Conservation (phyloP, 2,113 vertebrate genomes). For the Pitta sordida region DNA sequence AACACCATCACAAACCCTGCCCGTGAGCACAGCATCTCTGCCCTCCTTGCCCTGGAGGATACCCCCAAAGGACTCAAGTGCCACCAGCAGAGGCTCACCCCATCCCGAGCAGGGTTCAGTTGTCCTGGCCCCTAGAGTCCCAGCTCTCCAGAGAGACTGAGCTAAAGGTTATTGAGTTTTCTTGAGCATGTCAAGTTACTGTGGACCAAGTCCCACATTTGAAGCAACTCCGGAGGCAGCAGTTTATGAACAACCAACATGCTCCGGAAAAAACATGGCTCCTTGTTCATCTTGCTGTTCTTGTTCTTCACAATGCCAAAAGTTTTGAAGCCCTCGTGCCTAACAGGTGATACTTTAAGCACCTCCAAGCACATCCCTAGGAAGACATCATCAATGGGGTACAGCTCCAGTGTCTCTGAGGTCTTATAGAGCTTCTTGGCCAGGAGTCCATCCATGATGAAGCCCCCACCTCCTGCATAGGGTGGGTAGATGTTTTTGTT, state of each 20-base stretch:
- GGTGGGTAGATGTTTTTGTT: slow-evolving; percentile 86
- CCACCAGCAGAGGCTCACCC: background rate
- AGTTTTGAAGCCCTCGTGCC: slow-evolving; percentile 92
- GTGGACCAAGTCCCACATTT: slow-evolving; percentile 93
- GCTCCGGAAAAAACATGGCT: slow-evolving; percentile 90
- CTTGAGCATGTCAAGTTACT: slow-evolving; percentile 86
- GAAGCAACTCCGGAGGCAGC: slow-evolving; percentile 82
- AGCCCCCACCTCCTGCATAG: slow-evolving; percentile 92
- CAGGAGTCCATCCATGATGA: slow-evolving; percentile 85
- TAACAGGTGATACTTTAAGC: slow-evolving; percentile 80
- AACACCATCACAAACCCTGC: background rate
- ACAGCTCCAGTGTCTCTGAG: slow-evolving; percentile 85
- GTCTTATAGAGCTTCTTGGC: slow-evolving; percentile 79
- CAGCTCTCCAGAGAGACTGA: background rate
- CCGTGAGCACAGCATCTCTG: rapidly evolving
- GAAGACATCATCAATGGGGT: slow-evolving; percentile 94
- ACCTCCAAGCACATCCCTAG: slow-evolving; percentile 94
- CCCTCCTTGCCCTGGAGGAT: background rate
- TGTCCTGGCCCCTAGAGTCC: background rate
- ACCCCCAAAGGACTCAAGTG: background rate
- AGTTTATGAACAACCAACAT: slow-evolving; percentile 98
- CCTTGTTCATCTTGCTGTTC: slow-evolving; percentile 89
- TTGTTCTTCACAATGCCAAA: slow-evolving; percentile 92
- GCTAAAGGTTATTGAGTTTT: slow-evolving; percentile 83
- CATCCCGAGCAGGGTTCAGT: background rate